Percentiles rank a stretch among this genome's conserved stretches.
Conservation (phyloP, 2,888 invertebrate species). For the Cantharis lateralis region DNA sequence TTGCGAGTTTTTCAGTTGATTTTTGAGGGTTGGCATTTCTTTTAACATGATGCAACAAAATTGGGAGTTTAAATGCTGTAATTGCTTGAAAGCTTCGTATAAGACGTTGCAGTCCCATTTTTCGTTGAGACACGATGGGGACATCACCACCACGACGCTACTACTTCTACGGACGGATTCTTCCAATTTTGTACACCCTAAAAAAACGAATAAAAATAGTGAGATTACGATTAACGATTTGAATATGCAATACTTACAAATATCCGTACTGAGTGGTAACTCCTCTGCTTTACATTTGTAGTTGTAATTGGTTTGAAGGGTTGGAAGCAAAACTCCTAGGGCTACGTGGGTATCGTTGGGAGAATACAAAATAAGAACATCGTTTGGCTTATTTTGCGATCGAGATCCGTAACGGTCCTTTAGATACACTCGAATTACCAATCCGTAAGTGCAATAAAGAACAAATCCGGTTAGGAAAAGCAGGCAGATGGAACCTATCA, state of each 20-base stretch:
- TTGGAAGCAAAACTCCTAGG: conserved; percentile 66
- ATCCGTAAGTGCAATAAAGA: conserved; percentile 61
- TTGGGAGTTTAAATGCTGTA: conserved; percentile 49
- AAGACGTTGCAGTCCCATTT: conserved; percentile 57
- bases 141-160: conserved; percentile 57
- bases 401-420: conserved; percentile 58
- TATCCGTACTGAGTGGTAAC: conserved; percentile 36
- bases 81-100: conserved; percentile 55
- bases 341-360: conserved; percentile 67
- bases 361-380: conserved; percentile 68
- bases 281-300: conserved; percentile 66
- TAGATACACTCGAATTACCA: conserved; percentile 55
- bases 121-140: conserved; percentile 56
- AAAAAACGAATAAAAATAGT: conserved; percentile 30
- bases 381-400: conserved; percentile 63
- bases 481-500: conserved; percentile 59
- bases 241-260: conserved; percentile 38
- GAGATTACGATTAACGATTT: background rate
- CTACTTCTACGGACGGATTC: conserved; percentile 59
- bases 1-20: conserved; percentile 51
- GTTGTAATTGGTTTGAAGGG: conserved; percentile 65
- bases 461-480: conserved; percentile 58
- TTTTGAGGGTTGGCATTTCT: conserved; percentile 51
- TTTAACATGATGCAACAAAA: conserved; percentile 54
- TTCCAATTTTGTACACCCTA: conserved; percentile 65